phyloP scores from a whole-genome alignment of 2,797 vertebrate genomes.

The Tarsius wallacei region DNA sequence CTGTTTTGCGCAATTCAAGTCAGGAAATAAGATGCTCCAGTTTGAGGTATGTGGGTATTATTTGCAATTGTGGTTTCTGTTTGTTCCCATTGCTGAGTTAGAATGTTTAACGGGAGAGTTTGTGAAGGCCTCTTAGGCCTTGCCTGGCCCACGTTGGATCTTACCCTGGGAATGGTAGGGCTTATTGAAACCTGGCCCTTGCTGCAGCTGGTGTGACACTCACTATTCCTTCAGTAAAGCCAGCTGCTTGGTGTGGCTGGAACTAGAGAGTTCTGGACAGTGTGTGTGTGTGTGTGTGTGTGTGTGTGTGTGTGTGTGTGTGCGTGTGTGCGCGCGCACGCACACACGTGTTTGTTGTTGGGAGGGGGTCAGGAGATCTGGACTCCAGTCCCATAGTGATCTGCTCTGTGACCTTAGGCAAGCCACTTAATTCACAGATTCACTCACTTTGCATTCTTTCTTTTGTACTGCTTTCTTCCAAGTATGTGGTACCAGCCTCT shows the following conservation, averaged over 20 bases:
- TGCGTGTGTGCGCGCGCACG: too few relatives aligned
- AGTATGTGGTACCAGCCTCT: background rate
- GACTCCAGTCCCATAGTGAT: background rate
- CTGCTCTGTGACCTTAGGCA: background rate
- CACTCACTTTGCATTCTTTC: background rate
- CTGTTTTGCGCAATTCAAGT: background rate
- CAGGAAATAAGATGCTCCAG: background rate
- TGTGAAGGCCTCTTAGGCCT: background rate
- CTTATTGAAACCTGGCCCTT: background rate
- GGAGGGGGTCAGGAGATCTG: background rate
- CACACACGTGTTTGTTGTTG: too few relatives aligned
- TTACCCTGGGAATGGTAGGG: background rate
- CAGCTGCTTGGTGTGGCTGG: background rate
- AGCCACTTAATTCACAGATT: background rate
- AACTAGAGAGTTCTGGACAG: background rate
- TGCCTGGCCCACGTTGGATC: background rate
- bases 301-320: too few relatives aligned
- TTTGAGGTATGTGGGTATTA: background rate
- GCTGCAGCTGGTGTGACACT: background rate
- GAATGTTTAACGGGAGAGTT: background rate
- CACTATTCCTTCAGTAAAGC: background rate
- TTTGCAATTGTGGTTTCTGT: background rate
- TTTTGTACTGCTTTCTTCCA: background rate
- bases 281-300: background rate
- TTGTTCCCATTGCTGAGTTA: background rate